A percentile compares a stretch with the other conserved stretches of the same genome.
Evolutionary conservation across 1,140 invertebrate genomes (phyloP).

Genomic region (Phenacoccus solenopsis): DNA sequence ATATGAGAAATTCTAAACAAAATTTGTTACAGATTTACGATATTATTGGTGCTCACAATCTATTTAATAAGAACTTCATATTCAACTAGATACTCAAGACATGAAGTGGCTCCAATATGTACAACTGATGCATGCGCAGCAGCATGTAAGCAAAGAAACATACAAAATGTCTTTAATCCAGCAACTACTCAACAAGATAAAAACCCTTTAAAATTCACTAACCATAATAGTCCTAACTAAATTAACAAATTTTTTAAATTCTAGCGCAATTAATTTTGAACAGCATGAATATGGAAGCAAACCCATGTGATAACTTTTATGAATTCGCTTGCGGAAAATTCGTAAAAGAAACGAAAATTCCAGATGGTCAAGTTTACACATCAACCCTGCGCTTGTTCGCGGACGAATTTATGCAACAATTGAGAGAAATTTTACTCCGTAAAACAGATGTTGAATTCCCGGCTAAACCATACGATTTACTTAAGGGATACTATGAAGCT

Average conservation of each 20-base stretch:
- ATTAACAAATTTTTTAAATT: background rate
- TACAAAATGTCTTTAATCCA: too few species aligned
- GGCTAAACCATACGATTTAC: conserved; percentile 56
- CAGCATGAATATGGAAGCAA: conserved; percentile 57
- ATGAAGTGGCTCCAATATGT: too few species aligned
- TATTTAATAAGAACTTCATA: too few species aligned
- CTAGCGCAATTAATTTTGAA: conserved; percentile 40
- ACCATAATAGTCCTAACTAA: too few species aligned
- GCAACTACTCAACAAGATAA: too few species aligned
- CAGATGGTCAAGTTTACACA: conserved; percentile 46
- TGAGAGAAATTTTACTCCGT: conserved; percentile 57
- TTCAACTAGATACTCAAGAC: too few species aligned
- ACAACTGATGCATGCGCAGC: too few species aligned
- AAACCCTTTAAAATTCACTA: too few species aligned
- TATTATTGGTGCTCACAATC: too few species aligned
- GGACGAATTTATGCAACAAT: conserved; percentile 64
- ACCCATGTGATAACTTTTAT: conserved; percentile 88
- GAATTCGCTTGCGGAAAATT: conserved; percentile 60
- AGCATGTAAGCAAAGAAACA: too few species aligned
- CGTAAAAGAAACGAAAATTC: conserved; percentile 38
- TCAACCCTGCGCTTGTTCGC: conserved; percentile 68
- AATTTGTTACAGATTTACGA: too few species aligned
- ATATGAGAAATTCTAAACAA: too few species aligned
- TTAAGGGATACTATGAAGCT: conserved; percentile 62
- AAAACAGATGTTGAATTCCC: conserved; percentile 47